phyloP scores from a whole-genome alignment of 2,113 vertebrate species.

The Neolamprologus longior region DNA sequence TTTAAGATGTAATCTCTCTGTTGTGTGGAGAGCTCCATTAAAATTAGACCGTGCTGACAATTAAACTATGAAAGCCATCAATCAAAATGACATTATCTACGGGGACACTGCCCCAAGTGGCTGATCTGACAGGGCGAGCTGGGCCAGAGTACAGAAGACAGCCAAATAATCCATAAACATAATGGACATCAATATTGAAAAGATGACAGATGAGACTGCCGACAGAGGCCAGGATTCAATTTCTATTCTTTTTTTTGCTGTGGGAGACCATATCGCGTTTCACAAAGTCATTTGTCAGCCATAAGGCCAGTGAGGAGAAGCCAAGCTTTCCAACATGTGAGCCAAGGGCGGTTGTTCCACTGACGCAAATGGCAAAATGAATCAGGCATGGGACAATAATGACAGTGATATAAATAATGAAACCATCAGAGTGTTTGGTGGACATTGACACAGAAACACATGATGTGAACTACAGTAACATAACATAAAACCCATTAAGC shows the following conservation, averaged over 20 bases:
- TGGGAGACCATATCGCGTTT: slow-evolving; percentile 43
- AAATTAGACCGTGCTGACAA: slow-evolving; percentile 42
- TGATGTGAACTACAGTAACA: neutral
- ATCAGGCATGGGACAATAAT: slow-evolving; percentile 36
- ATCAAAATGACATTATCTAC: slow-evolving; percentile 56
- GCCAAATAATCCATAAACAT: slow-evolving; percentile 61
- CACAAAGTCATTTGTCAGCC: slow-evolving; percentile 53
- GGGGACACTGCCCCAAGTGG: slow-evolving; percentile 41
- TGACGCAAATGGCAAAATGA: slow-evolving; percentile 52
- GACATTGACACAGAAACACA: neutral
- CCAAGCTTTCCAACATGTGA: slow-evolving; percentile 31
- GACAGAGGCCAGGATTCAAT: slow-evolving; percentile 57
- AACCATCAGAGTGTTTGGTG: slow-evolving; percentile 21
- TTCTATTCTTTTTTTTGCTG: slow-evolving; percentile 39
- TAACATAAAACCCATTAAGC: neutral
- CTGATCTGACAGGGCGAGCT: slow-evolving; percentile 30
- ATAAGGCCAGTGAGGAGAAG: slow-evolving; percentile 41
- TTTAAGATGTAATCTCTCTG: slow-evolving; percentile 20
- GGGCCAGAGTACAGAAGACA: slow-evolving; percentile 38
- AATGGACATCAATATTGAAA: slow-evolving; percentile 66
- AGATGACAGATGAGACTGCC: slow-evolving; percentile 64
- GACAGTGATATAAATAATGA: slow-evolving; percentile 41
- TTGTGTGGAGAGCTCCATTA: slow-evolving; percentile 28
- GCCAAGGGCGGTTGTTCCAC: slow-evolving; percentile 45
- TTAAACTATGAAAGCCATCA: slow-evolving; percentile 58